A percentile compares a stretch with the other conserved stretches of the same genome.
These are phyloP conservation scores for Sclerodermus sp. DNA, from an alignment of 2,888 invertebrate species.

Conservation along the genomic window DNA sequence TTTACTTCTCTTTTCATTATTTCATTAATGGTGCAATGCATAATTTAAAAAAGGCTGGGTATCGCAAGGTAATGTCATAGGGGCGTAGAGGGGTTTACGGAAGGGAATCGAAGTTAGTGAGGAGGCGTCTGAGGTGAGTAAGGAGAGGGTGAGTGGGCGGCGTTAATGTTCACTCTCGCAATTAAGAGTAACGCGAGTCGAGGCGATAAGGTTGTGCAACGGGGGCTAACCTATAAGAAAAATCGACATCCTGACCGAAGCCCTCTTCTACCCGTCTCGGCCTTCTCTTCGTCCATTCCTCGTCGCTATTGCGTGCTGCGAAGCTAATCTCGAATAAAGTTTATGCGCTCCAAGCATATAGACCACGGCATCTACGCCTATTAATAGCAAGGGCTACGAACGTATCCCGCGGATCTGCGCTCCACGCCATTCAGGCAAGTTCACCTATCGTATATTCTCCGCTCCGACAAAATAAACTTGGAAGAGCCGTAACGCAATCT, in stretches of 20 bases:
- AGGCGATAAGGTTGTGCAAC: slow-evolving; percentile 39
- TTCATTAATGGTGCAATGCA: no score
- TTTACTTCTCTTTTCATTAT: no score
- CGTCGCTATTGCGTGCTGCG: slow-evolving; percentile 41
- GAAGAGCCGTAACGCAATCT: slow-evolving; percentile 13
- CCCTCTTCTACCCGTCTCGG: slow-evolving; percentile 11
- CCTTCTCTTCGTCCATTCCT: slow-evolving; percentile 19
- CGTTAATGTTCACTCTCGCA: slow-evolving; percentile 44
- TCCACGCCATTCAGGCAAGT: no score
- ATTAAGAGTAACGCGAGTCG: slow-evolving; percentile 49
- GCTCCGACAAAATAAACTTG: no score
- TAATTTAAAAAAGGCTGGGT: not conserved
- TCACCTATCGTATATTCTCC: no score
- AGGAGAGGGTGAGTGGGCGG: slow-evolving; percentile 26
- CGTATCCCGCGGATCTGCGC: slow-evolving; percentile 26
- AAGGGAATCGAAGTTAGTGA: not conserved
- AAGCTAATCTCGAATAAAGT: slow-evolving; percentile 49
- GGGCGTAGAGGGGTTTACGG: not conserved
- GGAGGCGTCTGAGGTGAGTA: not conserved
- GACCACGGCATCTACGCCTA: slow-evolving; percentile 34
- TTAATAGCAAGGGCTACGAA: slow-evolving; percentile 41
- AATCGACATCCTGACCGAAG: slow-evolving; percentile 43
- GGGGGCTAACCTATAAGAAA: slow-evolving; percentile 48
- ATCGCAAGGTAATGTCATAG: not conserved
- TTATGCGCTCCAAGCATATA: slow-evolving; percentile 44